Evolutionary conservation across 2,888 invertebrate species (phyloP), one percentile per base, ranked within the genome.

Genomic region (Machimus rusticus): DNA sequence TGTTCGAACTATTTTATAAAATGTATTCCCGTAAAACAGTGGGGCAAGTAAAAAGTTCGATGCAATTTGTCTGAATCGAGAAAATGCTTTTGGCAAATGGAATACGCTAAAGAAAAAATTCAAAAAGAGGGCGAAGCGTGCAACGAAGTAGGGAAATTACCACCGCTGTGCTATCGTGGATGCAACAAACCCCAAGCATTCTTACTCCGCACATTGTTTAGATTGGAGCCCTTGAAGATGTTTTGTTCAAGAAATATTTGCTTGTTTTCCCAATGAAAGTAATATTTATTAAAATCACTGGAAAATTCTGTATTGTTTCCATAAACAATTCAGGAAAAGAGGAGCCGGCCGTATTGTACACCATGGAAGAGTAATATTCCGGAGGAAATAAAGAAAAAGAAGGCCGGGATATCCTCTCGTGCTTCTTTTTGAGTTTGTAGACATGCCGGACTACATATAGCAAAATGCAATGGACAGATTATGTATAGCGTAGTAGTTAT

Each of bases 251-350:
- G 66, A 37, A 39, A 84, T 57, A 37, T 74, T 66, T 84, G 37
- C 74, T 84, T 74, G 37, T 66, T 39, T 66, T 37, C 66, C 23
- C 74, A 66, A 84, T 84, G 57, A 74, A 66, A 66, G 74, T 66
- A 39, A 74, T 74, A 84, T 84, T 66, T 84, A 84, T 84, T 84
- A 84, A 84, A 84, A 84, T 57, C 43, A 39, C 74, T 84, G 84
- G 84, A 84, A 74, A 84, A 84, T 66, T 28, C n/a, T 66, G 66
- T 74, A 66, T 84, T 84, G 84, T 84, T 84, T 84, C 84, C 84
- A 39, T 23, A 39, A 84, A 84, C 37, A 84, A 84, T 84, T 84
- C 74, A 66, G 19, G 16, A 74, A 74, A 37, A 23, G 66, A 84
- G 66, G 19, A 66, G 31, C 6, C 2, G 16, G 31, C 31, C 16